Evolutionary conservation across 1,140 invertebrate genomes (phyloP).

Genomic region (Phthorimaea operculella): DNA sequence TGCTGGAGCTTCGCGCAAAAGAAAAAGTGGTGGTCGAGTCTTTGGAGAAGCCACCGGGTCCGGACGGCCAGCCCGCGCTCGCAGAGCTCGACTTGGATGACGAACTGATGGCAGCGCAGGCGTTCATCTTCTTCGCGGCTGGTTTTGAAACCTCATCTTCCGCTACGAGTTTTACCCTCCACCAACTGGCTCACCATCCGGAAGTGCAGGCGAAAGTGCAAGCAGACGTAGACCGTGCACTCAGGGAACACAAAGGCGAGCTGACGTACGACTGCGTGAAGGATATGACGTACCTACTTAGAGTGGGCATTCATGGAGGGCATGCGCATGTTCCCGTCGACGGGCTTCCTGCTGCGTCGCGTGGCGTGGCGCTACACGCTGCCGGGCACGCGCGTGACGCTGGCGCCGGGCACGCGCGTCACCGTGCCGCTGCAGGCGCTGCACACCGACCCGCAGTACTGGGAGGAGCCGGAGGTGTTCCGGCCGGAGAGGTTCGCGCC

Average conservation of each 20-base stretch:
- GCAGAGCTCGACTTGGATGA: background rate
- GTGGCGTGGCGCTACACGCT: constrained; percentile 56
- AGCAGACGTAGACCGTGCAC: background rate
- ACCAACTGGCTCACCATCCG: background rate
- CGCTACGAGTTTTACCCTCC: constrained; percentile 1
- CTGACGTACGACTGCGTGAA: background rate
- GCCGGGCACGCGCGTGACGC: constrained; percentile 33
- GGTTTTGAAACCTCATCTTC: constrained; percentile 2
- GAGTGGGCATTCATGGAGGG: constrained; percentile 10
- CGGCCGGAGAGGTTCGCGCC: constrained; percentile 66
- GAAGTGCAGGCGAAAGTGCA: too few species aligned
- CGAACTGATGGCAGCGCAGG: background rate
- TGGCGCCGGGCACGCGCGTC: constrained; percentile 44
- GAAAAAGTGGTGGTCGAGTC: background rate
- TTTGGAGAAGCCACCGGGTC: background rate
- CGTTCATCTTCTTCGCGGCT: constrained; percentile 1
- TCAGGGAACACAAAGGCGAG: background rate
- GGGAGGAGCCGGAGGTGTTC: constrained; percentile 67
- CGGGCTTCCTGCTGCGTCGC: constrained; percentile 43
- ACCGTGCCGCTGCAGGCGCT: constrained; percentile 57
- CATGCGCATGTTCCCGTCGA: constrained; percentile 57
- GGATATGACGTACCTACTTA: constrained; percentile 24
- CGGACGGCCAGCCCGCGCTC: background rate
- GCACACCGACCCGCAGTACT: constrained; percentile 68
- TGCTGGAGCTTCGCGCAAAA: background rate